These are phyloP conservation scores for Notocelia uddmanniana DNA, from an alignment of 2,888 invertebrate species.

Conservation along the genomic window DNA sequence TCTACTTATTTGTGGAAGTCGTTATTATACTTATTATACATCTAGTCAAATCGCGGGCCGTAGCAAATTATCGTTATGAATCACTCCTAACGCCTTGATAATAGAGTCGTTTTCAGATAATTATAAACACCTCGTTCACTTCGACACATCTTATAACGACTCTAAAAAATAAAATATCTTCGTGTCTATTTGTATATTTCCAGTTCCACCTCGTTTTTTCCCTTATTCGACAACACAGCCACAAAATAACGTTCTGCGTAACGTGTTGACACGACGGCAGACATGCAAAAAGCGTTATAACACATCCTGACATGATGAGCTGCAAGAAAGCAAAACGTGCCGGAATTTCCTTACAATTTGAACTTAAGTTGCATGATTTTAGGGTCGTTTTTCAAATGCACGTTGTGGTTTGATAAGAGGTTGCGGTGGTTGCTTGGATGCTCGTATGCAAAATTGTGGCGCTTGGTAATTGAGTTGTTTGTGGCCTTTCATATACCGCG, in stretches of 20 bases:
- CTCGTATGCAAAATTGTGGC: constrained; percentile 15
- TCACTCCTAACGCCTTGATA: too few species aligned
- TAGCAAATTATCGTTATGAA: too few species aligned
- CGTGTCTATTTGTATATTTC: background rate
- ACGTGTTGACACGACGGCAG: constrained; percentile 24
- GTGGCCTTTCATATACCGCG: background rate
- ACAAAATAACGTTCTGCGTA: constrained; percentile 22
- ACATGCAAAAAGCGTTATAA: constrained; percentile 24
- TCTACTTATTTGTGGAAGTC: too few species aligned
- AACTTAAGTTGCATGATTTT: background rate
- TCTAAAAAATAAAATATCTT: too few species aligned
- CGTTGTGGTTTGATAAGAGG: background rate
- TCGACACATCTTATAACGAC: too few species aligned
- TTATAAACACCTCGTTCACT: too few species aligned
- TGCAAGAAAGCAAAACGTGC: background rate
- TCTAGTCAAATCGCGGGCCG: too few species aligned
- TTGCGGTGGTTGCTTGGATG: background rate
- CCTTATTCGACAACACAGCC: constrained; percentile 2
- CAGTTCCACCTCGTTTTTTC: background rate
- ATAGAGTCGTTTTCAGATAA: too few species aligned
- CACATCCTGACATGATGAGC: background rate
- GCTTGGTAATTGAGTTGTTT: constrained; percentile 25
- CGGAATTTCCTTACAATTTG: background rate
- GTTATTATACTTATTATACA: too few species aligned
- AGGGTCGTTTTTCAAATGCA: background rate